A percentile compares a stretch with the other conserved stretches of the same genome.
phyloP scores from a whole-genome alignment of 2,113 vertebrate genomes.

The Heptranchias perlo region DNA sequence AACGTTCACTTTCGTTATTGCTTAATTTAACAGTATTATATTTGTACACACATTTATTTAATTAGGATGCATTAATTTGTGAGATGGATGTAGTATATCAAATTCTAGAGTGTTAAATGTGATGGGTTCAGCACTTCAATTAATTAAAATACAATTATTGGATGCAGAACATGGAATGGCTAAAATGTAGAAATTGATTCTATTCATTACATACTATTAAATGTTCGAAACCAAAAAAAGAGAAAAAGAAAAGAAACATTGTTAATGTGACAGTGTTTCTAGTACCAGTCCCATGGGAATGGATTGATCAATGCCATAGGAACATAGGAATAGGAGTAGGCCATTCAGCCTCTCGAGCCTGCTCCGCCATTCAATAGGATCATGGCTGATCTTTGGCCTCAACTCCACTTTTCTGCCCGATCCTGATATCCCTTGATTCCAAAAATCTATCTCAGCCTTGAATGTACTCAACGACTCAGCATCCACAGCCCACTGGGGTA shows the following conservation, averaged over 20 bases:
- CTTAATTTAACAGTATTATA: not conserved
- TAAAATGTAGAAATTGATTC: conserved; percentile 4
- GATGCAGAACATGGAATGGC: not conserved
- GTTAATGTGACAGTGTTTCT: not conserved
- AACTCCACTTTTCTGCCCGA: not conserved
- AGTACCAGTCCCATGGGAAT: not conserved
- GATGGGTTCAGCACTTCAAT: not conserved
- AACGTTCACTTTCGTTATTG: conserved; percentile 23
- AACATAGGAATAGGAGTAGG: not conserved
- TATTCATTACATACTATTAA: not conserved
- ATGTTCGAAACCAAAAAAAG: not conserved
- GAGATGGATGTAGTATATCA: conserved; percentile 4
- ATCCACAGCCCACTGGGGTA: too few species aligned
- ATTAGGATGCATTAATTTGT: conserved; percentile 27
- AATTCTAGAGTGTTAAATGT: not conserved
- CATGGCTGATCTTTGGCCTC: not conserved
- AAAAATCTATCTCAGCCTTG: too few species aligned
- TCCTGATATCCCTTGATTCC: not conserved
- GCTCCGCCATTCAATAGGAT: too few species aligned
- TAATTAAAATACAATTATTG: conserved; percentile 16
- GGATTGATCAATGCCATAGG: not conserved
- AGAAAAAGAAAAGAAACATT: not conserved
- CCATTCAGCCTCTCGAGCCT: not conserved
- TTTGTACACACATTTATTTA: conserved; percentile 11
- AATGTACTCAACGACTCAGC: too few species aligned